A percentile compares a stretch with the other conserved stretches of the same genome.
These are phyloP conservation scores for Tiaroga cobitis DNA, from an alignment of 2,797 vertebrate species.

Conservation along the genomic window DNA sequence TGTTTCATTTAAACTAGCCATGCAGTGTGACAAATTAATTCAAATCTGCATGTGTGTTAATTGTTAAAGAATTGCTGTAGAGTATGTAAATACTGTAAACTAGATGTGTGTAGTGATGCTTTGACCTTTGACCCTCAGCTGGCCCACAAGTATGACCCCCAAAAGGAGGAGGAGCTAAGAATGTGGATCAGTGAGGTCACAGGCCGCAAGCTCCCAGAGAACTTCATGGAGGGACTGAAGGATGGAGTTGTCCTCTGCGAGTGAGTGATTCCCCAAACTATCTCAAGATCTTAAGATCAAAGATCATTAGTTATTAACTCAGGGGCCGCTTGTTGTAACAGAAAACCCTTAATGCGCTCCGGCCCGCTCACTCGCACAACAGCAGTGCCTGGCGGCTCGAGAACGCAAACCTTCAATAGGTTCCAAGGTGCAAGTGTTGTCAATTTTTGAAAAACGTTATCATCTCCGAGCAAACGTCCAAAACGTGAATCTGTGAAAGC, in stretches of 20 bases:
- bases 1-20: not conserved
- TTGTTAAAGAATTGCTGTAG: not conserved
- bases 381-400: no score
- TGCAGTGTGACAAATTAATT: not conserved
- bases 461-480: no score
- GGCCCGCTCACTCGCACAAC: no score
- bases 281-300: not conserved
- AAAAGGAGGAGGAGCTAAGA: slow-evolving; percentile 87
- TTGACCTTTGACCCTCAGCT: slow-evolving; percentile 75
- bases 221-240: slow-evolving; percentile 94
- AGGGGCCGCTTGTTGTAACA: no score
- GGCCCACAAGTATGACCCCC: slow-evolving; percentile 90
- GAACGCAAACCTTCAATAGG: no score
- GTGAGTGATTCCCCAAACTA: slow-evolving; percentile 74
- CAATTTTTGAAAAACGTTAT: no score
- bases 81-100: not conserved
- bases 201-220: slow-evolving; percentile 80
- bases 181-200: slow-evolving; percentile 90
- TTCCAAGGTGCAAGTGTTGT: no score
- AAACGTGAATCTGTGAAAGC: no score
- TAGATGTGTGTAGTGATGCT: not conserved
- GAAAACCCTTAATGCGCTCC: no score
- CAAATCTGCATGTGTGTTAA: not conserved
- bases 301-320: no score
- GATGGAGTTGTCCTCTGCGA: slow-evolving; percentile 91